phyloP scores from a whole-genome alignment of 2,888 invertebrate species.

The Hofmannophila pseudospretella region DNA sequence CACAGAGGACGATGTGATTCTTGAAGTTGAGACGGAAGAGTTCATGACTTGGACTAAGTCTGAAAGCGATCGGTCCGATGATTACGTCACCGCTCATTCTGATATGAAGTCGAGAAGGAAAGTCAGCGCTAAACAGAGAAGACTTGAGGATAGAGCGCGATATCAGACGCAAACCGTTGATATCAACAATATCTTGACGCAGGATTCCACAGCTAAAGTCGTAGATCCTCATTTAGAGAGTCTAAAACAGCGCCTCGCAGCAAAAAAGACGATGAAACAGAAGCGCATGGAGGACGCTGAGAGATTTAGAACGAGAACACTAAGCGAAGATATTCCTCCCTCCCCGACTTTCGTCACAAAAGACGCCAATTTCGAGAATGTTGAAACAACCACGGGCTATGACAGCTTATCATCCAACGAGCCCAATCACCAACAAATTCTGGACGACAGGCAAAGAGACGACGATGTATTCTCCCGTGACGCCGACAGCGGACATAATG shows the following conservation, averaged over 20 bases:
- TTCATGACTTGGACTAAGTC: constrained; percentile 67
- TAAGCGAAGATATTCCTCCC: constrained; percentile 75
- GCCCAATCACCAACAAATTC: constrained; percentile 50
- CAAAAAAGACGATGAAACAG: constrained; percentile 74
- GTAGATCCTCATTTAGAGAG: constrained; percentile 58
- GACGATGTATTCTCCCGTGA: constrained; percentile 51
- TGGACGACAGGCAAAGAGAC: constrained; percentile 43
- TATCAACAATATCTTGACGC: constrained; percentile 43
- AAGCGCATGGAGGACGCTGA: constrained; percentile 82
- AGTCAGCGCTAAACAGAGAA: constrained; percentile 80
- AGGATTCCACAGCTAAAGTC: constrained; percentile 23
- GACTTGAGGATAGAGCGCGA: constrained; percentile 81
- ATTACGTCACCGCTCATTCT: constrained; percentile 50
- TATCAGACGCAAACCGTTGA: constrained; percentile 82
- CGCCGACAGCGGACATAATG: constrained; percentile 83
- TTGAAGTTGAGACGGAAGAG: constrained; percentile 50
- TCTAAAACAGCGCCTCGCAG: constrained; percentile 54
- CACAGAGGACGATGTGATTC: constrained; percentile 41
- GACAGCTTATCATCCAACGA: constrained; percentile 70
- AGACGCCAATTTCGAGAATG: constrained; percentile 64
- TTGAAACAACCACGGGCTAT: constrained; percentile 69
- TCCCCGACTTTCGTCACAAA: constrained; percentile 69
- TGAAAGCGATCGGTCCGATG: constrained; percentile 60
- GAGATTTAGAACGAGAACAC: constrained; percentile 84
- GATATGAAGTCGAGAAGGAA: constrained; percentile 55